Percentiles rank a stretch among this genome's conserved stretches.
phyloP scores from a whole-genome alignment of 37 sponge, comb jelly and placozoan species.

The Geodia barretti region DNA sequence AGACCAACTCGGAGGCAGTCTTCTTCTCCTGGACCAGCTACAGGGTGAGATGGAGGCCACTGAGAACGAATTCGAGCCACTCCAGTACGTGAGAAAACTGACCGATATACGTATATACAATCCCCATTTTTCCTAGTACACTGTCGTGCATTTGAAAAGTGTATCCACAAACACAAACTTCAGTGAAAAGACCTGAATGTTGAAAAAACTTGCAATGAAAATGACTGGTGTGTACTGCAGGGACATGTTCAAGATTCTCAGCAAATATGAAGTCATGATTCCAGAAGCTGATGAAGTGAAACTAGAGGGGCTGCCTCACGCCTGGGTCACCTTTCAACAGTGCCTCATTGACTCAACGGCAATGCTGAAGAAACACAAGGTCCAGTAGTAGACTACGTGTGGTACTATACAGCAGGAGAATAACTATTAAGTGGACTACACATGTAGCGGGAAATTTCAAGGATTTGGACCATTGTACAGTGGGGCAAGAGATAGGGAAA shows the following conservation, averaged over 20 bases:
- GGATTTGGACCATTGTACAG: too few species aligned
- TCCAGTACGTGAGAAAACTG: conserved; percentile 54
- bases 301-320: conserved; percentile 28
- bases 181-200: too few species aligned
- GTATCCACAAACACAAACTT: too few species aligned
- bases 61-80: conserved; percentile 90
- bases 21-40: conserved; percentile 82
- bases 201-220: too few species aligned
- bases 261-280: conserved; percentile 85
- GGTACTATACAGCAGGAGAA: too few species aligned
- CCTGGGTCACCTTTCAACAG: conserved; percentile 83
- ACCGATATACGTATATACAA: too few species aligned
- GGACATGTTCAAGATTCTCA: conserved; percentile 93
- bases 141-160: too few species aligned
- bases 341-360: conserved; percentile 89
- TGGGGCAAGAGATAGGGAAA: too few species aligned
- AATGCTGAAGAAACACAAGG: conserved; percentile 97
- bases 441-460: too few species aligned
- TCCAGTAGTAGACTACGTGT: background rate
- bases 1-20: conserved; percentile 86
- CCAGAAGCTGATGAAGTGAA: conserved; percentile 48
- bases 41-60: conserved; percentile 65
- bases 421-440: too few species aligned
- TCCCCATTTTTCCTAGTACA: too few species aligned
- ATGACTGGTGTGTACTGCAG: background rate